phyloP scores from a whole-genome alignment of 2,888 invertebrate genomes.

The Hirtodrosophila cameraria region DNA sequence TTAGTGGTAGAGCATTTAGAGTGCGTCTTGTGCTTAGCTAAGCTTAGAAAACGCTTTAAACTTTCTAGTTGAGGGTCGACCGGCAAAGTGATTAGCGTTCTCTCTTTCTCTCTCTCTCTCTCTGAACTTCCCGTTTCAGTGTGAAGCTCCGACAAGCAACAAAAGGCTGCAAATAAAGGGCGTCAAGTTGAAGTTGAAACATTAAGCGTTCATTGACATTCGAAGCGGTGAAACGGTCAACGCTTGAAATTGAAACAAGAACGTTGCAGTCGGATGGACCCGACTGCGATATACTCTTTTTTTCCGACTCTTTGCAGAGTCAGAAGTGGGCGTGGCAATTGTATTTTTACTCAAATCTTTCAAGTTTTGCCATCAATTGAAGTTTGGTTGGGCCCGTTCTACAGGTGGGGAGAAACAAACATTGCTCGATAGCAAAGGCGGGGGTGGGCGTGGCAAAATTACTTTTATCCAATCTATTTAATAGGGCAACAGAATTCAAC shows the following conservation, averaged over 20 bases:
- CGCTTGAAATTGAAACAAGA: conserved; percentile 28
- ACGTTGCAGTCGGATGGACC: no score
- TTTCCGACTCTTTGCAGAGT: no score
- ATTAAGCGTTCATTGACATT: conserved; percentile 71
- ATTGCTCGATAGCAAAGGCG: no score
- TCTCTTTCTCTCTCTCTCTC: neutral
- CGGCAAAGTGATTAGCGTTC: conserved; percentile 24
- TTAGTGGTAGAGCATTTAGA: conserved; percentile 18
- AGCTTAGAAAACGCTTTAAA: conserved; percentile 26
- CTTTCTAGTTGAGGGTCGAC: conserved; percentile 40
- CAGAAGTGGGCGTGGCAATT: no score
- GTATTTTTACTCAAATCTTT: no score
- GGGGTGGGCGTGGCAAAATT: no score
- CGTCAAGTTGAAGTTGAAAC: conserved; percentile 51
- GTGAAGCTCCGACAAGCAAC: conserved; percentile 32
- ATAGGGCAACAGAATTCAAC: no score
- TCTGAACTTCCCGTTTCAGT: conserved; percentile 49
- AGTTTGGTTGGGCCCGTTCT: no score
- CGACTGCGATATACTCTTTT: no score
- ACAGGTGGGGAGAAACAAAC: no score
- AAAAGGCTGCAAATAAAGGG: conserved; percentile 56
- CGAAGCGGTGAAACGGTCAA: conserved; percentile 2
- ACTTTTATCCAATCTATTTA: no score
- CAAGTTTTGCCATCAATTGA: no score
- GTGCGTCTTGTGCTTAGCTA: conserved; percentile 4